Conservation (phyloP, 2,797 vertebrate genomes). For the Acanthornis magna region DNA sequence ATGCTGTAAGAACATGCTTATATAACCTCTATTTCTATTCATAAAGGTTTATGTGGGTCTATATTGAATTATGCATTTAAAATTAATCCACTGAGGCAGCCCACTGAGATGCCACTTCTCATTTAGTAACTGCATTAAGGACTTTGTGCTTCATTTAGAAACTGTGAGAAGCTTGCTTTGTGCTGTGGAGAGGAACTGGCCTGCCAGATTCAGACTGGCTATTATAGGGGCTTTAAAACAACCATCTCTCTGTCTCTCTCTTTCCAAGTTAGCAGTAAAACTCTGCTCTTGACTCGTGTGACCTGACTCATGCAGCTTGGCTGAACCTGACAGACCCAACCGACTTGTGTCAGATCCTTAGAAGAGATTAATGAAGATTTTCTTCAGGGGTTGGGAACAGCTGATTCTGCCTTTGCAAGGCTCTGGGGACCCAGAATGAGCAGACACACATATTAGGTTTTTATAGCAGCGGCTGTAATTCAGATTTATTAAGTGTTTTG, state of each 20-base stretch:
- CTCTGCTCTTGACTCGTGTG: not conserved
- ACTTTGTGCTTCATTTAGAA: constrained; percentile 64
- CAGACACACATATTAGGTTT: not conserved
- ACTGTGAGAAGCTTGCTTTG: constrained; percentile 45
- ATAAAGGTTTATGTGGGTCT: constrained; percentile 67
- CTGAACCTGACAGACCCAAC: constrained; percentile 36
- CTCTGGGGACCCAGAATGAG: not conserved
- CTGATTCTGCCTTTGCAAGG: not conserved
- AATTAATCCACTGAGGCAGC: constrained; percentile 70
- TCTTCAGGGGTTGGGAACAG: not conserved
- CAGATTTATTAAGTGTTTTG: not conserved
- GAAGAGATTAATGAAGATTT: constrained; percentile 2
- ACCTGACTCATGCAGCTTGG: not conserved
- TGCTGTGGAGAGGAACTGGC: constrained; percentile 22
- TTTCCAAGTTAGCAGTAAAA: not conserved
- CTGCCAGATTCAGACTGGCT: constrained; percentile 30
- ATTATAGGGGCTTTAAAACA: constrained; percentile 26
- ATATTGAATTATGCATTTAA: constrained; percentile 66
- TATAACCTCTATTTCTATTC: constrained; percentile 63
- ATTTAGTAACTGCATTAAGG: constrained; percentile 60
- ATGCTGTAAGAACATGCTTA: constrained; percentile 59
- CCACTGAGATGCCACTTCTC: constrained; percentile 68
- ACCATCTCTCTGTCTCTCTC: constrained; percentile 18
- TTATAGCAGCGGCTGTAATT: not conserved
- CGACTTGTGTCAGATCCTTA: not conserved